Evolutionary conservation across 2,113 vertebrate species (phyloP).

Genomic region (Engraulis encrasicolus): DNA sequence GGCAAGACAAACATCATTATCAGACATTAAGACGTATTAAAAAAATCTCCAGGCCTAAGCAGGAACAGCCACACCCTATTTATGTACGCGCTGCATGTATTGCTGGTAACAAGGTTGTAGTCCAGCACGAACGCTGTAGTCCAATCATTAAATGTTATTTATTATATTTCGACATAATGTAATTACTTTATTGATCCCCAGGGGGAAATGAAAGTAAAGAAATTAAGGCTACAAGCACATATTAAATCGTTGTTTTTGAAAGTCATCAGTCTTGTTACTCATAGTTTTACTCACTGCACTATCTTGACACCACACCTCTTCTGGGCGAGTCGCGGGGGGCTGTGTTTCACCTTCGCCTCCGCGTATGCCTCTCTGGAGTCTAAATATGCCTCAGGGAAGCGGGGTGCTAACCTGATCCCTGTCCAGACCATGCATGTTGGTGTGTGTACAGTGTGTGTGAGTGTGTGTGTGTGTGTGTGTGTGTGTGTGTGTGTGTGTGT

Average conservation of each 20-base stretch:
- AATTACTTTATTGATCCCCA: no score
- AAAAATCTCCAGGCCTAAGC: constrained; percentile 18
- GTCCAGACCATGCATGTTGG: neutral
- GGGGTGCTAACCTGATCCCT: neutral
- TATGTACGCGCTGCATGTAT: neutral
- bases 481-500: no score
- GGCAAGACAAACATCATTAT: constrained; percentile 36
- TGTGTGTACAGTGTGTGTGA: neutral
- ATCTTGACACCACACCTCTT: neutral
- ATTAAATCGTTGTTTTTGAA: neutral
- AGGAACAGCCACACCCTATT: no score
- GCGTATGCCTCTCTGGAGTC: neutral
- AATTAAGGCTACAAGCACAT: no score
- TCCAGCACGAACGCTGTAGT: neutral
- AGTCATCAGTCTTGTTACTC: neutral
- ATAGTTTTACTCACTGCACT: neutral
- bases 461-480: no score
- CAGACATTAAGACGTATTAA: constrained; percentile 9
- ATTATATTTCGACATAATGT: neutral
- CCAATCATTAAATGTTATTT: neutral
- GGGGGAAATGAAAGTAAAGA: neutral
- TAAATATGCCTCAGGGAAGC: constrained; percentile 15
- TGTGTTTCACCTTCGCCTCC: neutral
- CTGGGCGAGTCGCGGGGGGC: neutral
- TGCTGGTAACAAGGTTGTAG: no score